phyloP scores from a whole-genome alignment of 2,888 invertebrate species.

The Xanthia icteritia region DNA sequence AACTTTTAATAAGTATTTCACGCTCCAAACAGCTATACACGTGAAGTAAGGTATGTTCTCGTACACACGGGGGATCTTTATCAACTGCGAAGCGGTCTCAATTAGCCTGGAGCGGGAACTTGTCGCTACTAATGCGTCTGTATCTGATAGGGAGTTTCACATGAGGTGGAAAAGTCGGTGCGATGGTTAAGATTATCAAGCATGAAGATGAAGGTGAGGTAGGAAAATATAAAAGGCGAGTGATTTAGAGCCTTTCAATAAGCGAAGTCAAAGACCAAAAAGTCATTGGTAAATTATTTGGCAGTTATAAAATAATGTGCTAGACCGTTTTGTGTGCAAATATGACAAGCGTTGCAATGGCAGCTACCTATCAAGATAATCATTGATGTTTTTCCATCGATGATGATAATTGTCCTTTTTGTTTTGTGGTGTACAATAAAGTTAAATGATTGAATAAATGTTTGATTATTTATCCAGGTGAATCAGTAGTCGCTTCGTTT shows the following conservation, averaged over 20 bases:
- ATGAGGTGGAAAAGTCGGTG: conserved; percentile 1
- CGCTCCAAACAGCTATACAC: conserved; percentile 17
- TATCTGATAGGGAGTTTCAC: conserved; percentile 53
- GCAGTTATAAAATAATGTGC: neutral
- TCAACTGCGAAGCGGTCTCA: conserved; percentile 65
- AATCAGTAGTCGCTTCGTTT: neutral
- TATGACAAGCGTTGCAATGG: neutral
- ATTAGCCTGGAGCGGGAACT: conserved; percentile 65
- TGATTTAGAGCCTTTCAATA: no score
- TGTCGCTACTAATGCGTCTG: conserved; percentile 65
- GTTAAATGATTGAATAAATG: no score
- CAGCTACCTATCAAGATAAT: neutral
- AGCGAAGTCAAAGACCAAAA: neutral
- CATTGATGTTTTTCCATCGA: neutral
- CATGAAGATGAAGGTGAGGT: neutral
- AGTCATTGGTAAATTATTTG: neutral
- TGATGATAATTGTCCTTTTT: neutral
- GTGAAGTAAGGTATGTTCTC: conserved; percentile 46
- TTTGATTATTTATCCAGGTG: neutral
- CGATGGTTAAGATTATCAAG: neutral
- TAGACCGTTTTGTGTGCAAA: neutral
- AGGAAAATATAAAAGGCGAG: neutral
- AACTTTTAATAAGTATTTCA: conserved; percentile 28
- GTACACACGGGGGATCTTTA: conserved; percentile 59
- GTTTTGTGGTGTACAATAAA: neutral